Conservation (phyloP, 2,797 vertebrate species). For the Sternarchorhynchus goeldii region DNA sequence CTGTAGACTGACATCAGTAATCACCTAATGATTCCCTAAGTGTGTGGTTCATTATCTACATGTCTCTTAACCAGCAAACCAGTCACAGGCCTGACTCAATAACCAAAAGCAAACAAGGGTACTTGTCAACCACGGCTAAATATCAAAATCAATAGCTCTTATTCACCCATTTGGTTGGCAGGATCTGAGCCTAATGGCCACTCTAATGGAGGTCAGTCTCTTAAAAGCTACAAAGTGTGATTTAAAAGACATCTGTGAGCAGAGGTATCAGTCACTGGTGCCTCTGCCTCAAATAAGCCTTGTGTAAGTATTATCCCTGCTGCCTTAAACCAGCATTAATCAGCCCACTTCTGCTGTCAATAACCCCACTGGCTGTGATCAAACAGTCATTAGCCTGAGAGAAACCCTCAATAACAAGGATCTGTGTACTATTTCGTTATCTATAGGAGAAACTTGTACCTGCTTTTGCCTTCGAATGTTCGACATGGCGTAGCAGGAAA, state of each 20-base stretch:
- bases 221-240: conserved; percentile 18
- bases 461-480: not conserved
- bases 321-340: conserved; percentile 82
- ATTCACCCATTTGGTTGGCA: conserved; percentile 26
- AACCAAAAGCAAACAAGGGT: conserved; percentile 9
- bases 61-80: conserved; percentile 23
- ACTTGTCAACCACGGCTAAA: conserved; percentile 31
- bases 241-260: conserved; percentile 25
- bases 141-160: conserved; percentile 47
- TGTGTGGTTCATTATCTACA: conserved; percentile 22
- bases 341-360: conserved; percentile 77
- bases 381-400: conserved; percentile 73
- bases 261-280: conserved; percentile 61
- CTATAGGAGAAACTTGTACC: conserved; percentile 66
- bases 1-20: not conserved
- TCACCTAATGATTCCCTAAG: conserved; percentile 32
- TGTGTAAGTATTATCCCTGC: conserved; percentile 77
- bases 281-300: conserved; percentile 74
- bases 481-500: conserved; percentile 15
- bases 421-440: conserved; percentile 66
- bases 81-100: conserved; percentile 20
- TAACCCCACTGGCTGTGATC: conserved; percentile 74
- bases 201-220: conserved; percentile 23
- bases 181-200: conserved; percentile 16
- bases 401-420: conserved; percentile 70